Evolutionary conservation across 2,797 vertebrate species (phyloP).

Genomic region (Eurystomus glaucurus): DNA sequence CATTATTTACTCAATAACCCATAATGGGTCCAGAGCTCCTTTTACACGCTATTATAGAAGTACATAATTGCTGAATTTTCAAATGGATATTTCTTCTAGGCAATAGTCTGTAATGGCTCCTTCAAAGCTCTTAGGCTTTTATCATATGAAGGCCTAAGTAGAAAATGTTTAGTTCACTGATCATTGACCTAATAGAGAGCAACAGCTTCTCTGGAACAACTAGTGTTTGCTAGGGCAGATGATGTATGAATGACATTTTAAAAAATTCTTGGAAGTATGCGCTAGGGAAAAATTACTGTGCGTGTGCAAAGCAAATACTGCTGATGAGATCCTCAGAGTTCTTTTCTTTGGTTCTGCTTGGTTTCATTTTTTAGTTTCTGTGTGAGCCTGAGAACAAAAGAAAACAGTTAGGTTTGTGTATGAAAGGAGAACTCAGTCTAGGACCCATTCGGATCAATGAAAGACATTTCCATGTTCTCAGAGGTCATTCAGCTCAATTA

Average conservation of each 20-base stretch:
- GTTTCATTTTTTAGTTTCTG: background rate
- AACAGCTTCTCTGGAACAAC: constrained; percentile 74
- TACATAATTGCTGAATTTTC: constrained; percentile 84
- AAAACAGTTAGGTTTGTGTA: background rate
- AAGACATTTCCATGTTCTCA: background rate
- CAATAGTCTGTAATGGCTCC: constrained; percentile 81
- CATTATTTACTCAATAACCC: constrained; percentile 85
- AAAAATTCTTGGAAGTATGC: constrained; percentile 72
- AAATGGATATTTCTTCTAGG: constrained; percentile 81
- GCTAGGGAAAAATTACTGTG: constrained; percentile 65
- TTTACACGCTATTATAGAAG: constrained; percentile 81
- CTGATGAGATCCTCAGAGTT: constrained; percentile 16
- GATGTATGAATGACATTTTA: constrained; percentile 53
- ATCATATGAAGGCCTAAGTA: constrained; percentile 80
- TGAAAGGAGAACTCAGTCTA: background rate
- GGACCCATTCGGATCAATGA: background rate
- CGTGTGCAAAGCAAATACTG: constrained; percentile 61
- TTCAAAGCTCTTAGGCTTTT: constrained; percentile 84
- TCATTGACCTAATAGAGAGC: constrained; percentile 81
- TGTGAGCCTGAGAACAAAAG: background rate
- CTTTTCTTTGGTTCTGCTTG: constrained; percentile 30
- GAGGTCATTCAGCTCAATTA: constrained; percentile 1
- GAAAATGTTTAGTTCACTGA: constrained; percentile 82
- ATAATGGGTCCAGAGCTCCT: constrained; percentile 82
- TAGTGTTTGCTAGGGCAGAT: constrained; percentile 65